Evolutionary conservation across 2,888 invertebrate genomes (phyloP), one percentile per base, ranked within the genome.

Genomic region (Callyntrura guangdongensis): DNA sequence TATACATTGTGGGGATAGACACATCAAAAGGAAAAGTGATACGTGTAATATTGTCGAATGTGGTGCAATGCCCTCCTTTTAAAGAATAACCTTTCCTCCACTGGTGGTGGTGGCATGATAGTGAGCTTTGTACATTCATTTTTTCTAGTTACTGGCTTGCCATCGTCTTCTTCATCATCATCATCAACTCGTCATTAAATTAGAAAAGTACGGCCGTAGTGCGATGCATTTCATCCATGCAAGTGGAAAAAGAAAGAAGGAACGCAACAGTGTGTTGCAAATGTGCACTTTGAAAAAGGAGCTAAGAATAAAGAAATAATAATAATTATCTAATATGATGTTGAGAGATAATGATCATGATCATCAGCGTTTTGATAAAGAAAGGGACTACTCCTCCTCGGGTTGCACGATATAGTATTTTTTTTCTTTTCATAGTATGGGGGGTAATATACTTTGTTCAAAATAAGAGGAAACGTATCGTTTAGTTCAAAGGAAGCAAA

Each of bases 21-120:
- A 12, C 4, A 69, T 69, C 14, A 72, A 45, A 72, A 17, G 22
- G 14, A 25, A 49, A 77, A 22, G 14, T 14, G 22, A 14, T 2
- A 36, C n/a, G n/a, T n/a, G 1, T 45, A 45, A 25, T n/a, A n/a
- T 47, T 11, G 22, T 49, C 11, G 20, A 74, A 49, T 47, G 53
- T 53, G 45, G 79, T 79, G 79, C 79, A 79, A 79, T 79, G 56
- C 56, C 79, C 79, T 79, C 79, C 79, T 59, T 27, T 27, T 27
- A 77, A 77, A 53, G 25, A 77, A 22, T n/a, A 77, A 49, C 4
- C 49, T 77, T 77, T 53, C 49, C 77, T 22, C 12, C 25, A n/a
- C 49, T 49, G n/a, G 8, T 53, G 36, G 36, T 36, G 36, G 36
- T 36, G 36, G 36, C 36, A 6, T 36, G n/a, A n/a, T n/a, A n/a